Evolutionary conservation across 2,113 vertebrate species (phyloP).

Genomic region (Columba janthina): DNA sequence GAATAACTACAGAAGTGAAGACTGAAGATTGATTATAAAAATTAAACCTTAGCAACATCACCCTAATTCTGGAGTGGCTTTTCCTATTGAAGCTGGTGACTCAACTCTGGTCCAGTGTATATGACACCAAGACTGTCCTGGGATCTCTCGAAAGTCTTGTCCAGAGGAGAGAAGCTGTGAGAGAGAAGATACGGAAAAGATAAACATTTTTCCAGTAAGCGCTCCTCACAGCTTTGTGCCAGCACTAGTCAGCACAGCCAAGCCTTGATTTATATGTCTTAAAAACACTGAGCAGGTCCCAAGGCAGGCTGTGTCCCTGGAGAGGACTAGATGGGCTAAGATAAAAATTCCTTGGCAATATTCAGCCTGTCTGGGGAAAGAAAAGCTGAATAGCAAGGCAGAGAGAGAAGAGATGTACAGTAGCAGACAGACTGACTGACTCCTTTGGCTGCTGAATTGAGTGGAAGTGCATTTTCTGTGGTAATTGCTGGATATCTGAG

Average conservation of each 20-base stretch:
- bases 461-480: not conserved
- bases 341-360: conserved; percentile 36
- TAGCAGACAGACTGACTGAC: conserved; percentile 23
- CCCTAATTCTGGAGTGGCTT: not conserved
- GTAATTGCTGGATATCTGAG: conserved; percentile 19
- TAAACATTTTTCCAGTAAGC: not conserved
- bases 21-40: not conserved
- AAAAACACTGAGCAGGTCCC: conserved; percentile 4
- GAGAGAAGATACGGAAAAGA: not conserved
- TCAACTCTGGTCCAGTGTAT: not conserved
- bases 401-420: not conserved
- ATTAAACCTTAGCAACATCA: not conserved
- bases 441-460: conserved; percentile 12
- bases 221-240: not conserved
- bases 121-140: not conserved
- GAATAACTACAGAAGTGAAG: not conserved
- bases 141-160: not conserved
- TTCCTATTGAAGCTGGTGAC: not conserved
- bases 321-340: conserved; percentile 18
- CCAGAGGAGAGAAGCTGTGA: not conserved
- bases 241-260: not conserved
- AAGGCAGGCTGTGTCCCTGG: conserved; percentile 24
- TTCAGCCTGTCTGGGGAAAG: conserved; percentile 26
- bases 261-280: conserved; percentile 42
- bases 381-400: not conserved